Evolutionary conservation across 23 tunicate genomes (phyloP).

Genomic region (Ciona savignyi): DNA sequence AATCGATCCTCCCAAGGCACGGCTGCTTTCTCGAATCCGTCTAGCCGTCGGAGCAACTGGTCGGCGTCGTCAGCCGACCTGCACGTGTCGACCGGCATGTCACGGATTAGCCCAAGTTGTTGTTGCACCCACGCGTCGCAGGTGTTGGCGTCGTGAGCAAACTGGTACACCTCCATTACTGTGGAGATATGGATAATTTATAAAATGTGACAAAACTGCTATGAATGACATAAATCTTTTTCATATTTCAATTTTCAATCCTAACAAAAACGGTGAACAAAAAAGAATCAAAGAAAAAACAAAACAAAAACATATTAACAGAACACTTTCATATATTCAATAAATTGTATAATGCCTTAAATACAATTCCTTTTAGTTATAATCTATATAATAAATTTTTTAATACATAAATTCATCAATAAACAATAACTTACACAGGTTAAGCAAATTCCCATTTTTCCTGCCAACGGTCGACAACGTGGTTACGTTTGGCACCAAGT

Average conservation of each 20-base stretch:
- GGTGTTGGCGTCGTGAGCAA: conserved; percentile 79
- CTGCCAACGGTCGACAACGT: conserved; percentile 74
- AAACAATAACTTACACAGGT: conserved; percentile 35
- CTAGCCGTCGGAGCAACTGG: conserved; percentile 60
- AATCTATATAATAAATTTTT: too few species aligned
- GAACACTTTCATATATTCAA: too few species aligned
- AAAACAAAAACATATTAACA: too few species aligned
- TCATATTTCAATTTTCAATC: too few species aligned
- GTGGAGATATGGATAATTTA: too few species aligned
- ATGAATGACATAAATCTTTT: too few species aligned
- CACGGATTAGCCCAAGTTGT: conserved; percentile 43
- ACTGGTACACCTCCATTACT: conserved; percentile 95
- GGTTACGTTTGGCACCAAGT: conserved; percentile 40
- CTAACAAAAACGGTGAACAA: too few species aligned
- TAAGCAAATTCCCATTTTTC: conserved; percentile 85
- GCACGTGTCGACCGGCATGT: conserved; percentile 34
- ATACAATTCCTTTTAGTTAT: too few species aligned
- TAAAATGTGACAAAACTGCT: too few species aligned
- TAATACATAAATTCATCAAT: background rate
- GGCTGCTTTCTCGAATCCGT: conserved; percentile 78
- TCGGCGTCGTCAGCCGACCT: conserved; percentile 60
- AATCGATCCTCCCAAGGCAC: conserved; percentile 85
- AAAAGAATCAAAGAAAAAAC: too few species aligned
- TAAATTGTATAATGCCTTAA: too few species aligned
- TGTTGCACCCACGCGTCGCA: conserved; percentile 89